Percentiles rank a stretch among this genome's conserved stretches.
Conservation (phyloP, 2,113 vertebrate genomes). For the Boleophthalmus pectinirostris region DNA sequence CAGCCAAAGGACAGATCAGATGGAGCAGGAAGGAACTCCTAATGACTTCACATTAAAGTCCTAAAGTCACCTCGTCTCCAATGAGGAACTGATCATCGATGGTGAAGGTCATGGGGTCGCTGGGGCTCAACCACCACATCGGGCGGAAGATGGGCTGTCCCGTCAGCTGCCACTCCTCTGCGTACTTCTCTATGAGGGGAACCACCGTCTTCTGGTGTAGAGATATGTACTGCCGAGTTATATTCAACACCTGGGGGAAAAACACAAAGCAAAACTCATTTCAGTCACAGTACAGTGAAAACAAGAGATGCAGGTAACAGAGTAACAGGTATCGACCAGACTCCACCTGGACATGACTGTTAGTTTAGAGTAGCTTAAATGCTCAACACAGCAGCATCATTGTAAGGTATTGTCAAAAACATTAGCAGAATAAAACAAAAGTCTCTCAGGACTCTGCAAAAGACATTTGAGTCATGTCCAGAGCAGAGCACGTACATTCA, state of each 20-base stretch:
- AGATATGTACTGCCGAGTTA: constrained; percentile 80
- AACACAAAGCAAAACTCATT: not conserved
- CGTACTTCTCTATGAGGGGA: constrained; percentile 80
- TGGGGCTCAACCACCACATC: constrained; percentile 88
- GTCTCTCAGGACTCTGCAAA: constrained; percentile 32
- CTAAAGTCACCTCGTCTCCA: constrained; percentile 83
- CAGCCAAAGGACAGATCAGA: constrained; percentile 1
- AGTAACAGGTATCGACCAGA: not conserved
- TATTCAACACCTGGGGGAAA: constrained; percentile 79
- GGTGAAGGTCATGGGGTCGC: constrained; percentile 78
- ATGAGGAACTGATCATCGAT: constrained; percentile 89
- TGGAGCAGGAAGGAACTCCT: constrained; percentile 16
- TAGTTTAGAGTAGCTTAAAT: not conserved
- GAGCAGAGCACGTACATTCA: constrained; percentile 18
- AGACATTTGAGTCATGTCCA: constrained; percentile 46
- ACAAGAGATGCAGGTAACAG: not conserved
- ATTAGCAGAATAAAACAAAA: constrained; percentile 21
- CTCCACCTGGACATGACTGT: too few relatives aligned
- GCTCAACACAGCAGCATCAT: not conserved
- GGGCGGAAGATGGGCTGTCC: constrained; percentile 86
- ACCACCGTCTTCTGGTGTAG: constrained; percentile 82
- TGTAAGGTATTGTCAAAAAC: not conserved
- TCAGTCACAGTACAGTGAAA: not conserved
- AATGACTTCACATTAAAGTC: constrained; percentile 16
- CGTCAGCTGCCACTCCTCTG: constrained; percentile 76